Evolutionary conservation across 2,113 vertebrate genomes (phyloP).

Genomic region (Ctenodactylus gundi): DNA sequence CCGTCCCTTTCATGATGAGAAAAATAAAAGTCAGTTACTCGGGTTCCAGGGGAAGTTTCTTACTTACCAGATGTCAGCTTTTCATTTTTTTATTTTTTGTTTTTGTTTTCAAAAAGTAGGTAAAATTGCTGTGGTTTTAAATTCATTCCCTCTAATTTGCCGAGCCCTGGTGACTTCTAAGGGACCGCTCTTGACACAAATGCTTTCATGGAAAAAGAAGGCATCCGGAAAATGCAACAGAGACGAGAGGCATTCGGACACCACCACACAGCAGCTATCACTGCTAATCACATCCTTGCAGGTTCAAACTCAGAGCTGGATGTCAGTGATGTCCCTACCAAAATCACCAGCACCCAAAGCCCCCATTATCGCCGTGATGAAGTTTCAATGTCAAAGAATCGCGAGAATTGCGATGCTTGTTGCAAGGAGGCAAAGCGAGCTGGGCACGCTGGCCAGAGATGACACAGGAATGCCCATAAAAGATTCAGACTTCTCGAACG

Average conservation of each 20-base stretch:
- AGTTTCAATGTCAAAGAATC: slow-evolving; percentile 52
- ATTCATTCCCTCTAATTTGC: slow-evolving; percentile 74
- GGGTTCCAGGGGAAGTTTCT: slow-evolving; percentile 82
- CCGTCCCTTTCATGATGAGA: slow-evolving; percentile 81
- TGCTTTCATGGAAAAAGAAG: slow-evolving; percentile 68
- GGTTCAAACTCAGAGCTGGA: slow-evolving; percentile 11
- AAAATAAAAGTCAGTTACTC: slow-evolving; percentile 83
- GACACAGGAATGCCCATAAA: slow-evolving; percentile 4
- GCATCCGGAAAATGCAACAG: slow-evolving; percentile 69
- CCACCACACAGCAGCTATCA: slow-evolving; percentile 69
- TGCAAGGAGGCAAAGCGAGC: slow-evolving; percentile 3
- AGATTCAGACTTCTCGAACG: slow-evolving; percentile 18
- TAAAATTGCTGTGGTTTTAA: slow-evolving; percentile 76
- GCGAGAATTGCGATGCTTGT: slow-evolving; percentile 23
- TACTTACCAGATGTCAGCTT: slow-evolving; percentile 78
- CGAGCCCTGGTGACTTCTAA: slow-evolving; percentile 71
- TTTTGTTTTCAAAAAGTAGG: slow-evolving; percentile 80
- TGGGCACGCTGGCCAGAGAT: slow-evolving; percentile 17
- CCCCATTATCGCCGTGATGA: not conserved
- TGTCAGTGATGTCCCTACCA: slow-evolving; percentile 57
- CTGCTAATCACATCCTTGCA: slow-evolving; percentile 55
- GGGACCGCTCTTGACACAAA: slow-evolving; percentile 61
- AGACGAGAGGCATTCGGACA: slow-evolving; percentile 59
- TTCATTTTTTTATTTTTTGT: slow-evolving; percentile 46
- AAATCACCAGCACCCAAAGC: slow-evolving; percentile 45